phyloP scores from a whole-genome alignment of 2,797 vertebrate species.

The Neopelma chrysocephalum region DNA sequence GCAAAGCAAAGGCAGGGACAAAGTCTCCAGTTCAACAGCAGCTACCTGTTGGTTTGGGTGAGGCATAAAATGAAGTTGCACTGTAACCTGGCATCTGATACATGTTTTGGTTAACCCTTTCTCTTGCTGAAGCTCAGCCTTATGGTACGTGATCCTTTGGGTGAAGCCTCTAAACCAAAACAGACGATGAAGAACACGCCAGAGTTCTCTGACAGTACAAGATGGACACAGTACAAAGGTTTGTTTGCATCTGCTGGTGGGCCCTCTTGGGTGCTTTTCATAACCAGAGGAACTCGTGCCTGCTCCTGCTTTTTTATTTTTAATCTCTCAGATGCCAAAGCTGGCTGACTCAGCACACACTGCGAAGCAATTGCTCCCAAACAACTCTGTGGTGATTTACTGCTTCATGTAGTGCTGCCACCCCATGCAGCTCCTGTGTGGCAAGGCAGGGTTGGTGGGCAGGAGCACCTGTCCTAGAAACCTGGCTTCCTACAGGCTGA shows the following conservation, averaged over 20 bases:
- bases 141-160: neutral
- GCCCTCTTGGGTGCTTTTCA: neutral
- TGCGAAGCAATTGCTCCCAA: neutral
- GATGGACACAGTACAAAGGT: neutral
- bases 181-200: neutral
- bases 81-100: neutral
- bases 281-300: neutral
- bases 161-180: neutral
- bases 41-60: neutral
- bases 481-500: neutral
- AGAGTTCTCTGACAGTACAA: neutral
- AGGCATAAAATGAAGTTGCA: neutral
- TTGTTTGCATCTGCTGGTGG: neutral
- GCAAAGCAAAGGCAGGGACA: neutral
- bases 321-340: neutral
- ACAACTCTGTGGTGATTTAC: neutral
- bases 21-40: neutral
- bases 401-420: neutral
- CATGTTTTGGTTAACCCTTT: neutral
- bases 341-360: neutral
- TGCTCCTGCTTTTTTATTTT: neutral
- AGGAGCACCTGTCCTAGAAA: neutral
- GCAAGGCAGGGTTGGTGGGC: accelerated
- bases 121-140: neutral
- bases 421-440: accelerated